Base-by-base conservation (phyloP, 1,140 invertebrate genomes). In the Acromyrmex charruanus region DNA sequence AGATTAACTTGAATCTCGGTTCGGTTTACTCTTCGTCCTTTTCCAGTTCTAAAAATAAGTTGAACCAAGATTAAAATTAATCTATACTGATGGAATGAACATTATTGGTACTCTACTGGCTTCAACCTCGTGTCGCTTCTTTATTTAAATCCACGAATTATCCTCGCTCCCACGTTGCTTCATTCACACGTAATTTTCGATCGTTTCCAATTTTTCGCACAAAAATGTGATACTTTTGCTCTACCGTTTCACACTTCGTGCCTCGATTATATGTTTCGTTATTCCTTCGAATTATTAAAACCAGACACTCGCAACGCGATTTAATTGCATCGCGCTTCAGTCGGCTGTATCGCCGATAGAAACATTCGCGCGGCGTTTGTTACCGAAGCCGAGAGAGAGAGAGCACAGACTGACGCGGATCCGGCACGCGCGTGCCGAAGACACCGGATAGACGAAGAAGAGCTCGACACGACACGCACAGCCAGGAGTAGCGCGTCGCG, bases 381-480 rank as follows among this genome's bases (percentile, higher is more conserved):
- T 39, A 39, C 6, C 53, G 31, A 44, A 31, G 53, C 39, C 65
- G 77, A 69, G 65, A 81, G 28, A 31, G 31, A 31, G 66, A 49
- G 66, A 39, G 66, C 65, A 4, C 55, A 6, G 55, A 80, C 49
- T 25, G 49, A 25, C 35, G 35, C 68, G 68, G 21, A 81, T 65
- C 68, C 77, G 28, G 61, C 31, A 31, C 68, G 80, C 80, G 69
- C 69, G 69, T 61, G 55, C 55, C 69, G 58, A 49, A 82, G 31
- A 74, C 68, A 28, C 53, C 66, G 66, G 66, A 82, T n/a, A 28
- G 7, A 58, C 77, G 77, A 25, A 21, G 77, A 25, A 21, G 55
- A 21, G 55, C 44, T 21, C 25, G 39, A 51, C 49, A 66, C 25
- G 39, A 51, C 49, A 66, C 77, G 63, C 44, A 69, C 3, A 49